A percentile compares a stretch with the other conserved stretches of the same genome.
These are phyloP conservation scores for Pteronotus mesoamericanus DNA, from an alignment of 2,797 vertebrate species.

Conservation along the genomic window DNA sequence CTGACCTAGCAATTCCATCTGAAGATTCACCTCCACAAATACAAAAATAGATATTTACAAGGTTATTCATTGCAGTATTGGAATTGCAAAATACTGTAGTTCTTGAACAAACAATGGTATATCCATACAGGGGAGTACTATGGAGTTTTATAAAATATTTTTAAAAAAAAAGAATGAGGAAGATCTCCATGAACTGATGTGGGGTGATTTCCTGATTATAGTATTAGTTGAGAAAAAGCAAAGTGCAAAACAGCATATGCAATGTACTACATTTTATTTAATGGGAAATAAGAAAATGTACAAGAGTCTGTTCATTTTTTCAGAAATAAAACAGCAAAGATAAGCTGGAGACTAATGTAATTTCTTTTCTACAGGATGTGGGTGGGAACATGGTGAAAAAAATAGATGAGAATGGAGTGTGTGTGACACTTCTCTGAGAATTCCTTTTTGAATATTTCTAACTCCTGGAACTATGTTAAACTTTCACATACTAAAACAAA, in stretches of 20 bases:
- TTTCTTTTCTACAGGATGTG: neutral
- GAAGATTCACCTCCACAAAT: neutral
- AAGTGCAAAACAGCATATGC: neutral
- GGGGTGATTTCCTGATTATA: neutral
- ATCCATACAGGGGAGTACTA: neutral
- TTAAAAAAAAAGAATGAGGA: neutral
- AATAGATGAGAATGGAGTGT: neutral
- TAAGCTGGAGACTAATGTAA: neutral
- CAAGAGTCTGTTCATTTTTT: neutral
- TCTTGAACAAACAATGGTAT: neutral
- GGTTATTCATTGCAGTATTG: neutral
- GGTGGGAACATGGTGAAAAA: neutral
- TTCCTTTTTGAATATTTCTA: conserved; percentile 1
- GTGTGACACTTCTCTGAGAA: neutral
- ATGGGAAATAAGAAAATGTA: conserved; percentile 17
- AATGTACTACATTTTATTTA: neutral
- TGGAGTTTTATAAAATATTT: neutral
- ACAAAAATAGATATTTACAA: neutral
- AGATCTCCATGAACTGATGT: neutral
- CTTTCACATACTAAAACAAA: neutral
- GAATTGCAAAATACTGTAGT: neutral
- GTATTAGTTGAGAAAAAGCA: neutral
- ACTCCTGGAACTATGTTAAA: neutral
- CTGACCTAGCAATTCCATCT: neutral
- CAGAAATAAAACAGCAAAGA: neutral